Percentiles rank a stretch among this genome's conserved stretches.
Conservation (phyloP, 2,888 invertebrate genomes). For the Rhagonycha lutea region DNA sequence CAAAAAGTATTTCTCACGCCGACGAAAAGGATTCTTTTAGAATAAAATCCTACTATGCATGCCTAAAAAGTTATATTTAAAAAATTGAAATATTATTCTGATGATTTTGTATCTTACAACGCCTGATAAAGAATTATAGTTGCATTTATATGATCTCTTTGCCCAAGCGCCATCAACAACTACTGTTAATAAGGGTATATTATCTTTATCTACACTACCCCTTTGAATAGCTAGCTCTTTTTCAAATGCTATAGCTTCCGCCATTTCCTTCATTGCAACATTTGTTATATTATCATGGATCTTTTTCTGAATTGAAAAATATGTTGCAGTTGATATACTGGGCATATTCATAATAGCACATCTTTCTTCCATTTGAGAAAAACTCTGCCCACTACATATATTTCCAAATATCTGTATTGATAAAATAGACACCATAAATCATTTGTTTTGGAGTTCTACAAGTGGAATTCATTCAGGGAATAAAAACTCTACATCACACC, state of each 20-base stretch:
- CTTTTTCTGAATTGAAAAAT: neutral
- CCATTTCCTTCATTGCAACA: neutral
- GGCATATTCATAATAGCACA: neutral
- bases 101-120: neutral
- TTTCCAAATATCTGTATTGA: neutral
- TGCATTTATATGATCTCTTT: neutral
- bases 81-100: no score
- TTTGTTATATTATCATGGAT: neutral
- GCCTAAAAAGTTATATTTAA: no score
- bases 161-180: neutral
- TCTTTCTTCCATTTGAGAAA: slow-evolving; percentile 8
- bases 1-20: no score
- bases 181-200: neutral
- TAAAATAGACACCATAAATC: no score
- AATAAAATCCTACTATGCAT: no score
- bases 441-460: no score
- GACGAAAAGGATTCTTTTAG: no score
- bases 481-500: no score
- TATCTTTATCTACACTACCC: neutral
- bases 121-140: neutral
- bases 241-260: neutral
- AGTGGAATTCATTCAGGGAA: no score
- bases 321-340: neutral
- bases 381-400: slow-evolving; percentile 5
- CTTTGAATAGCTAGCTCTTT: neutral